These are phyloP conservation scores for Macroglossus sobrinus DNA, from an alignment of 2,113 vertebrate species.

Conservation along the genomic window DNA sequence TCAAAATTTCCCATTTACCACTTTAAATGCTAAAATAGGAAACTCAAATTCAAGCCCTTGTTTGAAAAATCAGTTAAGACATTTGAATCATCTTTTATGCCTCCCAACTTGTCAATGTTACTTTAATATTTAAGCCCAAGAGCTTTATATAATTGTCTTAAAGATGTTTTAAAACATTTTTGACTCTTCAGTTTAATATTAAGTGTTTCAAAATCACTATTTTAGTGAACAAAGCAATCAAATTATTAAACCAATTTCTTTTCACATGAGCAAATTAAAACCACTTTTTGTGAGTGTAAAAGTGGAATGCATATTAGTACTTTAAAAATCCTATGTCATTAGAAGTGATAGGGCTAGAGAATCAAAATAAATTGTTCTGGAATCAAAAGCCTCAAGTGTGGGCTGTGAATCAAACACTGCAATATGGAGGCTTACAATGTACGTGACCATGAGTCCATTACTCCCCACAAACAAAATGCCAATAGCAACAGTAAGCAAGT, in stretches of 20 bases:
- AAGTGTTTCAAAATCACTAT: slow-evolving; percentile 37
- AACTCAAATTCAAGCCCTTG: background rate
- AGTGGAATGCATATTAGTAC: background rate
- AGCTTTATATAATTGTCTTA: slow-evolving; percentile 17
- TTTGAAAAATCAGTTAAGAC: slow-evolving; percentile 35
- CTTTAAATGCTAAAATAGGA: slow-evolving; percentile 32
- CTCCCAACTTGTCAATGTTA: background rate
- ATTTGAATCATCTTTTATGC: background rate
- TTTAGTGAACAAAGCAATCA: slow-evolving; percentile 28
- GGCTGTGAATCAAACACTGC: slow-evolving; percentile 5
- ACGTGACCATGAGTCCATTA: background rate
- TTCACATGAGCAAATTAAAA: slow-evolving; percentile 39
- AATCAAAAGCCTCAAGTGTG: slow-evolving; percentile 16
- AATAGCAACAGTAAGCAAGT: background rate
- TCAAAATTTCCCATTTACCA: background rate
- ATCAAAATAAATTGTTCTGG: slow-evolving; percentile 3
- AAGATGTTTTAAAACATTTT: slow-evolving; percentile 53
- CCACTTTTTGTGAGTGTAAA: background rate
- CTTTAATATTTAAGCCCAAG: background rate
- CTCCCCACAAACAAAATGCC: slow-evolving; percentile 18
- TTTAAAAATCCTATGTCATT: slow-evolving; percentile 4
- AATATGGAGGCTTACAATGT: slow-evolving; percentile 20
- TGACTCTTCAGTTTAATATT: slow-evolving; percentile 52
- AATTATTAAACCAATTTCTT: background rate
- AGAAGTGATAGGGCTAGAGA: background rate